Base-by-base conservation (phyloP, 2,797 vertebrate genomes). In the Channa striata region DNA sequence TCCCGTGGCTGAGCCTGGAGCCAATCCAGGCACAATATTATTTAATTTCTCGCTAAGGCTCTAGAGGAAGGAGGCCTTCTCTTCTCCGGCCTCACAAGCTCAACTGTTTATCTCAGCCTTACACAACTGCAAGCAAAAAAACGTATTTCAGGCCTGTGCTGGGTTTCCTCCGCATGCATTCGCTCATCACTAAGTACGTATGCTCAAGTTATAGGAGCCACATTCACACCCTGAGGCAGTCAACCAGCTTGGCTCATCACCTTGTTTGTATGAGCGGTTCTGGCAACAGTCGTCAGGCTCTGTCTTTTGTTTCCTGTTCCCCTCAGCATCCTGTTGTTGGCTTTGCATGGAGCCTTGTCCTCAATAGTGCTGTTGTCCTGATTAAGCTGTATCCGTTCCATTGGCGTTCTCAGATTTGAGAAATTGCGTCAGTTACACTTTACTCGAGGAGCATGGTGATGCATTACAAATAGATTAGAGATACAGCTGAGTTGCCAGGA, bases 1-100 rank as follows among this genome's bases (percentile, higher is more conserved):
- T 77, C 59, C 78, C 59, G 79, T 81, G 39, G 17, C 77, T 65
- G 74, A 61, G 74, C 75, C 68, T 86, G 88, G 84, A 88, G 73
- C 57, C 21, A 4, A 57, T 80, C 89, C 89, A 87, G 83, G 48
- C 63, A 77, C 82, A 86, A 90, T 89, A 87, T 84, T 83, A 68
- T 80, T 88, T 77, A 75, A 84, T 85, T 84, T 87, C 75, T 76
- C 68, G 78, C 40, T 25, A 56, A 60, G 53, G 75, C 74, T 83
- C 46, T 56, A 19, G 53, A 78, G 74, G 69, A 77, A 77, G 73
- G 75, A 77, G 59, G 48, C 47, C 69, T 70, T 68, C 66, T 81
- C 56, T 73, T 34, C 56, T 70, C 39, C 67, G 40, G 65, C 68
- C 49, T 60, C 56, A 6, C 76, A 59, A 42, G 52, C 61, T 77